These are phyloP conservation scores for Coranthus polyacanthus DNA, from an alignment of 2,797 vertebrate genomes.

Conservation along the genomic window DNA sequence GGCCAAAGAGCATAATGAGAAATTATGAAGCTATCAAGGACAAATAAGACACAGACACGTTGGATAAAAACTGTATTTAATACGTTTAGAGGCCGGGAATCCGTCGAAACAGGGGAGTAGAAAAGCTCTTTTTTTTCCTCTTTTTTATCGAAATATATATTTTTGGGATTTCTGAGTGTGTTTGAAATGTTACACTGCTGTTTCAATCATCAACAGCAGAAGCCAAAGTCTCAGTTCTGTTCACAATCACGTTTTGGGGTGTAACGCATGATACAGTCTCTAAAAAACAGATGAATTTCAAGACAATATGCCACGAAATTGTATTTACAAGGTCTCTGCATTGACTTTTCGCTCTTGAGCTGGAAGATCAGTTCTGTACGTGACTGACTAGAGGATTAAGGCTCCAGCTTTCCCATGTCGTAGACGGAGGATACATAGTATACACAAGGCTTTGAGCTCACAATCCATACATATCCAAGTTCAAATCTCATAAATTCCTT, in stretches of 20 bases:
- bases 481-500: conserved; percentile 20
- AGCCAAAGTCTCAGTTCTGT: too few relatives aligned
- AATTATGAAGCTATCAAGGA: conserved; percentile 50
- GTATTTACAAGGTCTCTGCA: conserved; percentile 51
- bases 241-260: too few relatives aligned
- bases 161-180: too few relatives aligned
- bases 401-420: conserved; percentile 18
- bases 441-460: conserved; percentile 15
- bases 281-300: conserved; percentile 8
- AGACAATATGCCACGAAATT: conserved; percentile 39
- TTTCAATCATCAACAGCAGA: too few relatives aligned
- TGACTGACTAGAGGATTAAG: conserved; percentile 13
- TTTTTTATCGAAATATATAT: too few relatives aligned
- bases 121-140: too few relatives aligned
- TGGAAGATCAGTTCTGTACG: conserved; percentile 16
- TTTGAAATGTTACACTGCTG: too few relatives aligned
- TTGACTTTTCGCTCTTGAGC: conserved; percentile 41
- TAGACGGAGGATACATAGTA: conserved; percentile 26
- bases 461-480: conserved; percentile 41
- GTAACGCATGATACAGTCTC: too few relatives aligned
- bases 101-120: conserved; percentile 68
- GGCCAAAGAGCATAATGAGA: conserved; percentile 28
- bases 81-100: conserved; percentile 83
- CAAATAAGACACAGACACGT: conserved; percentile 19
- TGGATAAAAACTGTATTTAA: conserved; percentile 82